Percentiles rank a stretch among this genome's conserved stretches.
phyloP scores from a whole-genome alignment of 1,140 invertebrate species.

The Bombus difficillimus region DNA sequence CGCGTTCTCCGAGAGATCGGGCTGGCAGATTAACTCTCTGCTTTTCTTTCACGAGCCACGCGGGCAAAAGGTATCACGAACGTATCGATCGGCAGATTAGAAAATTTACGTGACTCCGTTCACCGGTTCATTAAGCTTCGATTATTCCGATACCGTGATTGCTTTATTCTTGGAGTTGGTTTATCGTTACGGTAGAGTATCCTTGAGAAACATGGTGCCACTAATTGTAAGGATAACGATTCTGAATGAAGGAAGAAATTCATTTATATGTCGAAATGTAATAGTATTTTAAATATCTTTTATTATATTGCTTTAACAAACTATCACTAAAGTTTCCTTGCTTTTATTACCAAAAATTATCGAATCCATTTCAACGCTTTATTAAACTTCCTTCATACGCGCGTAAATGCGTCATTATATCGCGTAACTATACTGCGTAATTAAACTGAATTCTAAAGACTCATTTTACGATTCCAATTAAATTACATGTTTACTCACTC shows the following conservation, averaged over 20 bases:
- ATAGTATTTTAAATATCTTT: too few relatives aligned
- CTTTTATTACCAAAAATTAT: too few relatives aligned
- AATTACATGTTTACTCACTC: background rate
- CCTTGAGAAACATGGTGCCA: background rate
- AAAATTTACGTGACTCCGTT: conserved; percentile 7
- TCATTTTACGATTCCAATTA: background rate
- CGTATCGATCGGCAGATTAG: conserved; percentile 23
- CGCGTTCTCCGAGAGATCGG: background rate
- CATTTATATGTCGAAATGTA: background rate
- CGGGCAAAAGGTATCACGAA: background rate
- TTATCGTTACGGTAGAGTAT: background rate
- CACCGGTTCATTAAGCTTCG: conserved; percentile 15
- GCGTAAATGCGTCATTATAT: too few relatives aligned
- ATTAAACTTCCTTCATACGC: too few relatives aligned
- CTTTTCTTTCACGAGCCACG: background rate
- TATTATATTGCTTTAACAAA: too few relatives aligned
- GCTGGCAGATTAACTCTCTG: background rate
- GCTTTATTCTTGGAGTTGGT: conserved; percentile 22
- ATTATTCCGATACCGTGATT: conserved; percentile 17
- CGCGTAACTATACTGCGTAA: background rate
- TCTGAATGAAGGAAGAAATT: background rate
- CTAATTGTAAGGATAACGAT: background rate
- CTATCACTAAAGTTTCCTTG: too few relatives aligned
- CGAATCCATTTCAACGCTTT: too few relatives aligned
- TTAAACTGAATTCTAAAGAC: background rate